phyloP scores from a whole-genome alignment of 2,113 vertebrate species.

The Actinemys pallida region DNA sequence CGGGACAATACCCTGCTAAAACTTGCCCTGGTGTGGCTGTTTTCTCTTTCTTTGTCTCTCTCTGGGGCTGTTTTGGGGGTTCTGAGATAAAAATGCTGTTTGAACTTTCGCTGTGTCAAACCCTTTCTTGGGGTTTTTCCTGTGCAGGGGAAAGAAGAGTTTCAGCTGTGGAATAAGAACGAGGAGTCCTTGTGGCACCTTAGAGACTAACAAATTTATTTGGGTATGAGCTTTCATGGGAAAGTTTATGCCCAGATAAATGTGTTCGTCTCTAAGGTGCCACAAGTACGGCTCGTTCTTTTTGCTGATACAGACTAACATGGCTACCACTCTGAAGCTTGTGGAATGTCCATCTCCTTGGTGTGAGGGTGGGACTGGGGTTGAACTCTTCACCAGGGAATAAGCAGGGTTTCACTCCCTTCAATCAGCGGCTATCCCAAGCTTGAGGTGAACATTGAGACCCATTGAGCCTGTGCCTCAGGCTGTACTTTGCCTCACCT shows the following conservation, averaged over 20 bases:
- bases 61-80: not conserved
- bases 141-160: not conserved
- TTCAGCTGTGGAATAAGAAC: not conserved
- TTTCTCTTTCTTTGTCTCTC: not conserved
- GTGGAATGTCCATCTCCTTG: not conserved
- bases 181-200: too few species aligned
- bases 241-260: too few species aligned
- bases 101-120: not conserved
- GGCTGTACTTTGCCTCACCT: not conserved
- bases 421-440: not conserved
- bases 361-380: not conserved
- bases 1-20: rapidly evolving
- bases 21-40: not conserved
- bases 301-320: too few species aligned
- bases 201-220: too few species aligned
- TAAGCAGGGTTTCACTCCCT: not conserved
- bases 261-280: too few species aligned
- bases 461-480: not conserved
- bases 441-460: not conserved
- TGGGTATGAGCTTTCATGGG: too few species aligned
- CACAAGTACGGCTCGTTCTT: too few species aligned
- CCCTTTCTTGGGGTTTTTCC: not conserved
- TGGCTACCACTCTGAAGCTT: not conserved
- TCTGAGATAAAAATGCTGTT: not conserved
- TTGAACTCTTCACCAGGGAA: not conserved